Percentiles rank a stretch among this genome's conserved stretches.
Evolutionary conservation across 2,797 vertebrate genomes (phyloP).

Genomic region (Scleropages formosus): DNA sequence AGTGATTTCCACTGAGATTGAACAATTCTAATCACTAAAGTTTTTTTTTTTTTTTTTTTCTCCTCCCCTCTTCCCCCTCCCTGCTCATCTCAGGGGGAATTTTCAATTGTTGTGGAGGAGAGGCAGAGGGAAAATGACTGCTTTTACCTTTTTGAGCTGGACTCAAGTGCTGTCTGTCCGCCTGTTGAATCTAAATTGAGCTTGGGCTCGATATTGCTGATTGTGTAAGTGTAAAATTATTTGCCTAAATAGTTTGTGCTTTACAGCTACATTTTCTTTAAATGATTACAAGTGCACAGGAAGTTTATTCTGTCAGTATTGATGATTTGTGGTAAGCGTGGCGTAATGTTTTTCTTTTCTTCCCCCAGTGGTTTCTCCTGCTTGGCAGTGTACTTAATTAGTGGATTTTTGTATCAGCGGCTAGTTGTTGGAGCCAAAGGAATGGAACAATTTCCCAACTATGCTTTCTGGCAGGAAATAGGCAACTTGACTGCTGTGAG

Average conservation of each 20-base stretch:
- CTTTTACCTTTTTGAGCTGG: conserved; percentile 93
- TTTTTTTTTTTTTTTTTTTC: too few relatives aligned
- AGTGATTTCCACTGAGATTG: background rate
- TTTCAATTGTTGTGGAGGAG: conserved; percentile 75
- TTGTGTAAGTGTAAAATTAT: conserved; percentile 75
- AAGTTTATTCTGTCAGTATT: background rate
- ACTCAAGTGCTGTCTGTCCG: conserved; percentile 80
- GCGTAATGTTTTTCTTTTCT: too few relatives aligned
- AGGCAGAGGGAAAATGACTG: conserved; percentile 70
- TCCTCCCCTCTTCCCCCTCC: background rate
- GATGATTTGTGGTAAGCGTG: too few relatives aligned
- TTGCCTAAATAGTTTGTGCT: background rate
- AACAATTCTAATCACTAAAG: too few relatives aligned
- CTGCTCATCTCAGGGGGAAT: conserved; percentile 61
- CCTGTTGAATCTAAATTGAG: conserved; percentile 74
- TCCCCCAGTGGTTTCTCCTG: conserved; percentile 72
- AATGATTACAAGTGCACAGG: too few relatives aligned
- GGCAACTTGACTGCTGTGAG: conserved; percentile 92
- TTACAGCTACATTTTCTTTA: background rate
- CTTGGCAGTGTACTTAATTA: conserved; percentile 81
- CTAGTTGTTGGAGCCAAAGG: conserved; percentile 95
- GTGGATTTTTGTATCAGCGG: conserved; percentile 92
- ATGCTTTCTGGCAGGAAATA: conserved; percentile 89
- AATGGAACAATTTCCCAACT: conserved; percentile 93
- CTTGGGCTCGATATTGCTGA: conserved; percentile 82